Base-by-base conservation (phyloP, 2,113 vertebrate genomes). In the Perca schrenkii region DNA sequence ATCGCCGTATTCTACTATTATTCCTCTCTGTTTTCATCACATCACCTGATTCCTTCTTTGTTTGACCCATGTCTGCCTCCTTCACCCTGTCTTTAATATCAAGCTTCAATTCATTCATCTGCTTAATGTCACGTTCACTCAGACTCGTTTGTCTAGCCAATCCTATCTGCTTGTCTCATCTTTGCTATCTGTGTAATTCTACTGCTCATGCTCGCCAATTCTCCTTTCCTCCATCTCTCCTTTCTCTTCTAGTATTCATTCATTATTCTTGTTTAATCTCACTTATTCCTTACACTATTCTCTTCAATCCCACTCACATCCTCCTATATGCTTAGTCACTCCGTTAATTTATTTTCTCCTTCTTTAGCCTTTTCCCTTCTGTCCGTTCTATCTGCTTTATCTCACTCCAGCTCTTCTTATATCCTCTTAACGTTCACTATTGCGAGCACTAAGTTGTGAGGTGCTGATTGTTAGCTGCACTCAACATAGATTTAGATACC, bases 41-140 rank as follows among this genome's bases (percentile, higher is more conserved):
- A 21, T 17, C 2, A 1, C 11, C 17, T 58, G 67, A 61, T 50
- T 63, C 31, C 13, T 28, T 83, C 72, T 72, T 60, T 17, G 19
- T 28, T 64, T 74, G 49, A 21, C 64, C 56, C 34, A 5, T 5
- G 15, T 5, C 21, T 8, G 71, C 50, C 70, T 76, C 28, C 25
- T 53, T 63, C 19, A 2, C 46, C 67, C 19, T 14, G 19, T 47
- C 14, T 71, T 66, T 47, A 68, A 75, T 58, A 82, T 75, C 61
- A 64, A 79, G 13, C 82, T 71, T 65, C 52, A 22, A 49, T 31
- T 84, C 2, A 1, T 69, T 65, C 40, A 4, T 56, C 67, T 84
- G 76, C 84, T 87, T 87, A 86, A 90, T 79, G 79, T 83, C 85
- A 86, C 71, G 75, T 79, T 77, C 64, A 15, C 53, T 84, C 80